Percentiles rank a stretch among this genome's conserved stretches.
Conservation (phyloP, 1,140 invertebrate genomes). For the Caerostris darwini region DNA sequence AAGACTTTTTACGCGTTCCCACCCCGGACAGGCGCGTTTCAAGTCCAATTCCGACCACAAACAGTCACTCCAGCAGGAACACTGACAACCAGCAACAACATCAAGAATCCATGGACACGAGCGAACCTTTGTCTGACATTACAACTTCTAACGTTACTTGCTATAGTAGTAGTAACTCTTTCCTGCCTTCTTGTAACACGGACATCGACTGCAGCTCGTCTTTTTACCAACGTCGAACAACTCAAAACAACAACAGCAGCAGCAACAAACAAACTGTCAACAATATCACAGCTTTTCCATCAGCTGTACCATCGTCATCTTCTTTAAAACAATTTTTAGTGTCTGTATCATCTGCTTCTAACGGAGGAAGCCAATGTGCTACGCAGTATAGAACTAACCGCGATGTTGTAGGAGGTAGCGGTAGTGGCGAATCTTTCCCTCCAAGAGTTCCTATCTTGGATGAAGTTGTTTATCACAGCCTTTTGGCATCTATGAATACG, state of each 20-base stretch:
- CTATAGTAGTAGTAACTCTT: conserved; percentile 9
- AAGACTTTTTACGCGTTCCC: conserved; percentile 75
- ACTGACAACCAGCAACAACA: background rate
- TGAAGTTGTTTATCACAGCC: conserved; percentile 79
- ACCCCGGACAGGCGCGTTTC: conserved; percentile 71
- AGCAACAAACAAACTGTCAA: background rate
- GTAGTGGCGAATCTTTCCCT: conserved; percentile 22
- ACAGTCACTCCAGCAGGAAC: background rate
- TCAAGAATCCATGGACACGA: background rate
- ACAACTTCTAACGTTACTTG: conserved; percentile 39
- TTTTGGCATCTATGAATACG: conserved; percentile 78
- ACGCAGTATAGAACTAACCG: conserved; percentile 75
- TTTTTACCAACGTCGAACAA: conserved; percentile 13
- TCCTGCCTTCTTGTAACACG: conserved; percentile 38
- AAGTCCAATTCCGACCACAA: conserved; percentile 58
- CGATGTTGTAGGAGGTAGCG: background rate
- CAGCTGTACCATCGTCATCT: background rate
- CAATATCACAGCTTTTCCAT: background rate
- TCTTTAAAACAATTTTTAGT: background rate
- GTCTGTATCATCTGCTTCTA: background rate
- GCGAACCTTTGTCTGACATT: background rate
- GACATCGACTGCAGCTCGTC: conserved; percentile 26
- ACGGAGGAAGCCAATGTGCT: conserved; percentile 62
- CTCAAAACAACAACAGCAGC: conserved; percentile 22
- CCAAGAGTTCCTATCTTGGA: conserved; percentile 76